phyloP scores from a whole-genome alignment of 2,888 invertebrate genomes.

The Dryocosmus kuriphilus region DNA sequence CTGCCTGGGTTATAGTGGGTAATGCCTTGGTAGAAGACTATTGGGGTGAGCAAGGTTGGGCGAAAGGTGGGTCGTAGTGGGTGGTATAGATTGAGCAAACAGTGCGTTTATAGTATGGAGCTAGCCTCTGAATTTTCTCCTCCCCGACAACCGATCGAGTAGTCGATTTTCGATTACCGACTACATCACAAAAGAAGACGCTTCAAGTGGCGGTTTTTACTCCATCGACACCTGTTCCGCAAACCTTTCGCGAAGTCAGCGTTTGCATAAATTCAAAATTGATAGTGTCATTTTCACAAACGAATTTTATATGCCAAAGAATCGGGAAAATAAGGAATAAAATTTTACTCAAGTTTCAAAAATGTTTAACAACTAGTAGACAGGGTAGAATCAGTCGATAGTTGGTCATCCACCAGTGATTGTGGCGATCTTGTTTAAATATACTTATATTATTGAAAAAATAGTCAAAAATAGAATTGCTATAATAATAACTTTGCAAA shows the following conservation, averaged over 20 bases:
- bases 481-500: too few relatives aligned
- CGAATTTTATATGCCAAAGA: background rate
- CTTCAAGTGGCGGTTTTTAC: background rate
- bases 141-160: slow-evolving; percentile 54
- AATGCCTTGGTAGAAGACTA: slow-evolving; percentile 33
- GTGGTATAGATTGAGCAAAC: slow-evolving; percentile 63
- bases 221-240: slow-evolving; percentile 5
- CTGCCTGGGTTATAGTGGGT: slow-evolving; percentile 22
- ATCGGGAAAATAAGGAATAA: too few relatives aligned
- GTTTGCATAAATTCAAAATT: background rate
- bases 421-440: too few relatives aligned
- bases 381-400: too few relatives aligned
- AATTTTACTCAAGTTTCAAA: too few relatives aligned
- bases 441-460: too few relatives aligned
- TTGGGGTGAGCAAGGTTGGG: slow-evolving; percentile 52
- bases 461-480: too few relatives aligned
- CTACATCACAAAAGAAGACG: slow-evolving; percentile 44
- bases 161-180: slow-evolving; percentile 52
- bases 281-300: background rate
- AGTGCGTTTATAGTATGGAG: slow-evolving; percentile 59
- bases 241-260: background rate
- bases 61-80: slow-evolving; percentile 49
- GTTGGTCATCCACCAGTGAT: too few relatives aligned
- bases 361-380: too few relatives aligned
- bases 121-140: slow-evolving; percentile 59